These are phyloP conservation scores for Tangachromis dhanisi DNA, from an alignment of 2,113 vertebrate genomes.

Conservation along the genomic window DNA sequence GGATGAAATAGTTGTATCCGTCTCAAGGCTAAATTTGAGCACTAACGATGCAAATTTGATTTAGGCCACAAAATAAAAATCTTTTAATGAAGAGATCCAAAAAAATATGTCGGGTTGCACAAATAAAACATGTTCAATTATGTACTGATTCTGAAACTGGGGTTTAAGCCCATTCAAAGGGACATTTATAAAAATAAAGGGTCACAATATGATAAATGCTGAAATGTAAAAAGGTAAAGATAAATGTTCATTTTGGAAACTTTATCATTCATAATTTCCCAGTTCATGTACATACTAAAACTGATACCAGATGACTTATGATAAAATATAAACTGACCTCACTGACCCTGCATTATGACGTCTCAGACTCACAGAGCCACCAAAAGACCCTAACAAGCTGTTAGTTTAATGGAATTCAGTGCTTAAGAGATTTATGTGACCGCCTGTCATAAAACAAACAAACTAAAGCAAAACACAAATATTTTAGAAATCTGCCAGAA, in stretches of 20 bases:
- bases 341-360: neutral
- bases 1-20: fast-evolving
- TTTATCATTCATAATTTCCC: neutral
- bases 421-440: neutral
- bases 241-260: neutral
- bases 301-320: neutral
- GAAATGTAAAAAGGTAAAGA: neutral
- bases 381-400: neutral
- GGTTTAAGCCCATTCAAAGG: neutral
- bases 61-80: neutral
- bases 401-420: neutral
- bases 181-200: fast-evolving
- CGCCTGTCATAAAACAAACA: neutral
- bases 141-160: neutral
- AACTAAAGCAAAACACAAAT: neutral
- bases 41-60: neutral
- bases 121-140: neutral
- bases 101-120: fast-evolving
- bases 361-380: neutral
- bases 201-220: neutral
- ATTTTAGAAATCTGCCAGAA: neutral
- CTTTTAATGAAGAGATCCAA: neutral
- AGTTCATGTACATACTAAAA: neutral
- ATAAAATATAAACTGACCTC: neutral
- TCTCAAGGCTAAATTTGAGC: neutral